Evolutionary conservation across 1,140 invertebrate species (phyloP), one percentile per base, ranked within the genome.

Genomic region (Cotesia typhae): DNA sequence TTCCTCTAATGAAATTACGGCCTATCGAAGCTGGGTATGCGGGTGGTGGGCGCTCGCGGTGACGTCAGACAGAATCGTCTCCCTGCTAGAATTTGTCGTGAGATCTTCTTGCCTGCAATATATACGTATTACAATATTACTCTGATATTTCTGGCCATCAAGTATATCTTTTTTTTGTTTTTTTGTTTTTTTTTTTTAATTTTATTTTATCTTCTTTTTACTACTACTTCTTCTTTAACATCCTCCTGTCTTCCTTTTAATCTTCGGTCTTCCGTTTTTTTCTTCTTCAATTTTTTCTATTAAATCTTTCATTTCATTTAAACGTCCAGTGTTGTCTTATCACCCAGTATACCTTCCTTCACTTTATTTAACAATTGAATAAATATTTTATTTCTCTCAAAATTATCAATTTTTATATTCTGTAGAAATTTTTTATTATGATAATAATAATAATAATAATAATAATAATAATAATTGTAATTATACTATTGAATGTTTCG

Each of bases 81-180:
- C 84, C 80, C 79, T 85, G 84, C 84, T 86, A 85, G 82, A 85
- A 76, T 86, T 83, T 83, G 82, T 84, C 75, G 84, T 77, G 81
- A 85, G 81, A 79, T 85, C 84, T 80, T 86, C 83, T 81, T 85
- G 83, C 84, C 84, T 86, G 84, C 70, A 86, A 86, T 82, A 85
- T 74, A 55, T 55, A 47, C 10, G 53, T 55, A 55, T 55, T 85
- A 85, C 67, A 86, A 85, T 71, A 80, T 83, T 85, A 83, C 81
- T 83, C 84, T 78, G 81, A 81, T 74, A 82, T 79, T 77, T 74
- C 79, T 77, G 72, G 67, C 74, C 68, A 76, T 53, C 70, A 67
- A 75, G 73, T 67, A 66, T 61, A 70, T 73, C 74, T 74, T 59
- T 38, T 60, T 71, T 76, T 75, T 73, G 36, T 74, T 69, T 67